These are phyloP conservation scores for Carassius carassius DNA, from an alignment of 2,113 vertebrate species.

Conservation along the genomic window DNA sequence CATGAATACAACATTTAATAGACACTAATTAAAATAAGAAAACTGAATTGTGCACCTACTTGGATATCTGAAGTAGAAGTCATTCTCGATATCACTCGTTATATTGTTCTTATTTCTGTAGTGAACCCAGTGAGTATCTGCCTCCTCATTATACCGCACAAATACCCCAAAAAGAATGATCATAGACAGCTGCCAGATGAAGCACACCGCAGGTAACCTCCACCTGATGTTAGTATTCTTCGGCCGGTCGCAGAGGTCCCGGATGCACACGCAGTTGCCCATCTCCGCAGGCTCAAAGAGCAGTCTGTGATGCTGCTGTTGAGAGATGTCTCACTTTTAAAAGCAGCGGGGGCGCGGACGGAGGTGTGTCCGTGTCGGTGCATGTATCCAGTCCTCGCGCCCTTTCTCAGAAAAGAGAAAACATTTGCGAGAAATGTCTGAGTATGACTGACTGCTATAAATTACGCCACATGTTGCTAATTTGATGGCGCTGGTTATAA, in stretches of 20 bases:
- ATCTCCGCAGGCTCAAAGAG: constrained; percentile 41
- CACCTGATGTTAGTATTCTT: constrained; percentile 83
- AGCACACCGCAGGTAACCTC: constrained; percentile 83
- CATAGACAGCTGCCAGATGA: constrained; percentile 87
- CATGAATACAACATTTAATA: background rate
- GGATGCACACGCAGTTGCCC: constrained; percentile 64
- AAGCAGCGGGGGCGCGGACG: constrained; percentile 14
- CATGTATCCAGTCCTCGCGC: no score
- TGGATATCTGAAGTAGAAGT: constrained; percentile 96
- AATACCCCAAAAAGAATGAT: constrained; percentile 91
- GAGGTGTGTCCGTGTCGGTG: constrained; percentile 16
- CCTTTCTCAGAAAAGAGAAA: background rate
- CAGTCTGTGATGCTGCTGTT: background rate
- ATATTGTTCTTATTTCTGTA: constrained; percentile 66
- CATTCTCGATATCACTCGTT: constrained; percentile 84
- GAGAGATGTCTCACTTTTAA: constrained; percentile 26
- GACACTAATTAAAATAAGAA: background rate
- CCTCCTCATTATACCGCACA: constrained; percentile 79
- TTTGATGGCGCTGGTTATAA: background rate
- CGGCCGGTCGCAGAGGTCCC: constrained; percentile 60
- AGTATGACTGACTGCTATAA: background rate
- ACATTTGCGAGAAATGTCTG: background rate
- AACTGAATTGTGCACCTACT: constrained; percentile 83
- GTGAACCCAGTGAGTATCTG: constrained; percentile 78
- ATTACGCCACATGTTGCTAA: background rate